Percentiles rank a stretch among this genome's conserved stretches.
Evolutionary conservation across 2,888 invertebrate genomes (phyloP).

Genomic region (Sabellastarte sp.): DNA sequence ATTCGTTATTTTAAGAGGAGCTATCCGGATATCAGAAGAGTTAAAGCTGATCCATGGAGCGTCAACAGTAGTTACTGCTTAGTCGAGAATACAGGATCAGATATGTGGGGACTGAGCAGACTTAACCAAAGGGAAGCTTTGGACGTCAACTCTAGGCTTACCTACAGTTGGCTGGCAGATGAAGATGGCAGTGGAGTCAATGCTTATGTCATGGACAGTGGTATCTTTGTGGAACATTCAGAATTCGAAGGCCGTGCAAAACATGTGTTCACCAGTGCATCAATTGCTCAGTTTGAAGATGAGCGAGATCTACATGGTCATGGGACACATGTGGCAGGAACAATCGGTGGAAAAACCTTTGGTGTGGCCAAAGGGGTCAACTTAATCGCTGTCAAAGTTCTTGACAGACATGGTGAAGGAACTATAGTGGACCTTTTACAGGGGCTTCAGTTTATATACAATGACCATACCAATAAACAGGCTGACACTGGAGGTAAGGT

Average conservation of each 20-base stretch:
- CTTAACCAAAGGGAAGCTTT: background rate
- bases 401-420: background rate
- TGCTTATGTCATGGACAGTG: background rate
- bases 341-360: background rate
- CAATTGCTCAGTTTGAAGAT: background rate
- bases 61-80: no score
- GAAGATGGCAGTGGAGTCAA: background rate
- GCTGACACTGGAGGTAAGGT: background rate
- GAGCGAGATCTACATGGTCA: background rate
- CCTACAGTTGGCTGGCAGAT: background rate
- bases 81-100: background rate
- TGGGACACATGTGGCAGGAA: slow-evolving; percentile 2
- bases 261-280: background rate
- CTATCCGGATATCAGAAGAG: no score
- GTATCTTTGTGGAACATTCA: background rate
- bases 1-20: no score
- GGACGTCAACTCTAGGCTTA: background rate
- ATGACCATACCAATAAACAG: background rate
- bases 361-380: background rate
- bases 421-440: background rate
- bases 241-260: background rate
- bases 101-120: background rate
- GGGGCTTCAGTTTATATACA: background rate
- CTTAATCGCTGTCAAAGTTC: background rate
- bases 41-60: no score